Conservation (phyloP, 2,113 vertebrate species). For the human region DNA sequence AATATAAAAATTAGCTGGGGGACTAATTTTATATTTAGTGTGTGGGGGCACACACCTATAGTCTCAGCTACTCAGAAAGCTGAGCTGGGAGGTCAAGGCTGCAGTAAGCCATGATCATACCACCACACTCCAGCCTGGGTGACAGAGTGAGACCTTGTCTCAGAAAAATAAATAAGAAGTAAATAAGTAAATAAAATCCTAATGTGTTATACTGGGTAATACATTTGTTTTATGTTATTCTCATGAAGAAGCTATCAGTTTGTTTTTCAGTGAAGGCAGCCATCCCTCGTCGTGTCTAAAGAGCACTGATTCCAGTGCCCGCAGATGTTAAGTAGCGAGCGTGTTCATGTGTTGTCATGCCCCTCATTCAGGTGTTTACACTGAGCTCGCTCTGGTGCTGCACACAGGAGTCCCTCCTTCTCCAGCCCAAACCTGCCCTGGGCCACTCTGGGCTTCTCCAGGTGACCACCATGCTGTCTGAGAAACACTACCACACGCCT, state of each 20-base stretch:
- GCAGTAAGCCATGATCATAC: no score
- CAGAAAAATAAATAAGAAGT: no score
- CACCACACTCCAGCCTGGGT: no score
- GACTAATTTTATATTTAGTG: no score
- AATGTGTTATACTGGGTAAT: neutral
- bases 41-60: no score
- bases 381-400: rapidly evolving
- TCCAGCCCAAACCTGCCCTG: rapidly evolving
- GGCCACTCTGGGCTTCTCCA: neutral
- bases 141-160: no score
- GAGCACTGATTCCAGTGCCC: neutral
- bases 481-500: neutral
- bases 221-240: neutral
- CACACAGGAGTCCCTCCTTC: neutral
- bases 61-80: no score
- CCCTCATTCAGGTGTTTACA: neutral
- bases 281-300: neutral
- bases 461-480: neutral
- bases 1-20: no score
- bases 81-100: no score
- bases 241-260: neutral
- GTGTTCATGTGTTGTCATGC: rapidly evolving
- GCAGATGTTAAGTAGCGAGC: neutral
- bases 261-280: neutral
- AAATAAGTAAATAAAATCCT: neutral